Conservation (phyloP, 2,888 invertebrate genomes). For the Mesorhabditis belari region DNA sequence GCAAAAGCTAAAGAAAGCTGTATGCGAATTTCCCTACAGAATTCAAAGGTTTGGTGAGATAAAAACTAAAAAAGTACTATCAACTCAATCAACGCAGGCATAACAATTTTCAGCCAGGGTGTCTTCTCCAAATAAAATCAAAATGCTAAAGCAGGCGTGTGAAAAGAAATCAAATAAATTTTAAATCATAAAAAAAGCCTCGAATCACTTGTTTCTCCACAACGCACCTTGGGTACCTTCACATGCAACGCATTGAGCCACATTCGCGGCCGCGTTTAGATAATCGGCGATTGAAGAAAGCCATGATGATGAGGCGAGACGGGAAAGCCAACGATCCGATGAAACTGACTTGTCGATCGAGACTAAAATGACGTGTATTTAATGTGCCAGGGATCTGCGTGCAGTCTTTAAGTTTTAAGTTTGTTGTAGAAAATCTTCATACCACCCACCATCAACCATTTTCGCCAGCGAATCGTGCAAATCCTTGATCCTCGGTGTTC, state of each 20-base stretch:
- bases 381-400: too few species aligned
- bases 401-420: too few species aligned
- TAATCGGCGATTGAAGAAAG: conserved; percentile 78
- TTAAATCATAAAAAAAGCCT: conserved; percentile 5
- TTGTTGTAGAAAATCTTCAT: not conserved
- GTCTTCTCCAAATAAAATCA: too few species aligned
- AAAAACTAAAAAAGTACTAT: too few species aligned
- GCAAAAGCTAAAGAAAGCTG: too few species aligned
- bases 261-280: conserved; percentile 84
- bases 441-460: conserved; percentile 73
- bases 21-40: too few species aligned
- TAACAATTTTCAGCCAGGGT: too few species aligned
- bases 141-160: too few species aligned
- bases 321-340: conserved; percentile 86
- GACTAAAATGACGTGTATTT: conserved; percentile 62
- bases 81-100: too few species aligned
- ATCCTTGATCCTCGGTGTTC: conserved; percentile 72
- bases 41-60: too few species aligned
- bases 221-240: conserved; percentile 53
- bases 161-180: conserved; percentile 2
- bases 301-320: conserved; percentile 78
- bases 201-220: not conserved
- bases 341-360: conserved; percentile 78
- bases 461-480: conserved; percentile 80
- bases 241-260: conserved; percentile 68